Evolutionary conservation across 1,140 invertebrate genomes (phyloP), one percentile per base, ranked within the genome.

Genomic region (Armadillidium nasatum): DNA sequence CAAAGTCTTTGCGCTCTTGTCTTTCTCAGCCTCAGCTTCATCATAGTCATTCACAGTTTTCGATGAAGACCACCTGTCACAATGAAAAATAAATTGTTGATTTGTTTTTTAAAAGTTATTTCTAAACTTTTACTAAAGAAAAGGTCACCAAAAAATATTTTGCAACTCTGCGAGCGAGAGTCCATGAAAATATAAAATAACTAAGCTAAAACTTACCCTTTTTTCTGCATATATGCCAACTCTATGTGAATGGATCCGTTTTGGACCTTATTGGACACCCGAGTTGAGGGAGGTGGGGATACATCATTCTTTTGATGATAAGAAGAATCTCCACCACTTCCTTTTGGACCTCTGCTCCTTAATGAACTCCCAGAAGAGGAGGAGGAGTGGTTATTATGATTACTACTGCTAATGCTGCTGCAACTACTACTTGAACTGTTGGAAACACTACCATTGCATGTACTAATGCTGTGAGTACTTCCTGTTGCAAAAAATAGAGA

Each of bases 31-130:
- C 82, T 88, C 87, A 77, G 85, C 87, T 74, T 85, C 83, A 74
- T 88, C 87, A 80, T 86, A 88, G 81, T 88, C 87, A 82, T 88
- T 89, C 73, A 88, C 85, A 79, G 86, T 86, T 77, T 85, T 87
- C 45, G 75, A 77, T 73, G 75, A 74, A 43, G 78, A 66, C 78
- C 78, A 81, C 50, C 76, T 81, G 69, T 15, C 44, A 60, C 69
- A 68, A 54, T 75, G 44, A 74, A 66, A 22, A 23, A 71, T 22
- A 76, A 19, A 82, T 81, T 76, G 33, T 33, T 33, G 6, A 1
- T 33, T 33, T 6, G 33, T 33, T 33, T 33, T 33, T n/a, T n/a
- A n/a, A 80, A 76, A 33, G 33, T 33, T 3, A 33, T 33, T 33
- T 33, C n/a, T n/a, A n/a, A n/a, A n/a, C n/a, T n/a, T n/a, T n/a